Evolutionary conservation across 2,888 invertebrate species (phyloP).

Genomic region (Caenorhabditis sp.): DNA sequence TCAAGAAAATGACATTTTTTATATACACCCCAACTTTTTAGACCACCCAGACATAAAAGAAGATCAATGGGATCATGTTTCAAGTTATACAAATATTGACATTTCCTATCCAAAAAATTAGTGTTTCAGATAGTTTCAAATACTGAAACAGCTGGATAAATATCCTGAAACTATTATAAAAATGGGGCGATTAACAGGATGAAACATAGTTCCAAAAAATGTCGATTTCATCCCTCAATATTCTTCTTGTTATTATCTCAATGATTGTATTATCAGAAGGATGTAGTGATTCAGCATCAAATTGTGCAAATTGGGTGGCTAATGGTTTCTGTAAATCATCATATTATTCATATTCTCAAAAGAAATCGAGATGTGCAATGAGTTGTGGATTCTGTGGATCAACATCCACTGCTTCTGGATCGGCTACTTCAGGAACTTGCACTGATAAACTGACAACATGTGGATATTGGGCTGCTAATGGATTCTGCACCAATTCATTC

Average conservation of each 20-base stretch:
- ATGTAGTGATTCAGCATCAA: neutral
- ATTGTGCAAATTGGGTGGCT: neutral
- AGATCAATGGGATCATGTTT: too few relatives aligned
- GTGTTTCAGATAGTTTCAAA: too few relatives aligned
- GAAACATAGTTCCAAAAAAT: neutral
- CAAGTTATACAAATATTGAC: neutral
- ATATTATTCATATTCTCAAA: neutral
- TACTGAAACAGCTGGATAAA: neutral
- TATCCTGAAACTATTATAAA: neutral
- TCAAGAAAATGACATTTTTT: neutral
- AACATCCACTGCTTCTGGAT: neutral
- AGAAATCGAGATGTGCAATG: neutral
- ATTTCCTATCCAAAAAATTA: too few relatives aligned
- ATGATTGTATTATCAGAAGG: neutral
- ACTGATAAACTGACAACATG: neutral
- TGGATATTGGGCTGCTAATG: neutral
- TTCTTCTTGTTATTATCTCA: neutral
- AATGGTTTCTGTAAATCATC: neutral
- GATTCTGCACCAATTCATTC: neutral
- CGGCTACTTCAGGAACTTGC: neutral
- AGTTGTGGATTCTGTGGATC: neutral
- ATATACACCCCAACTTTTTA: too few relatives aligned
- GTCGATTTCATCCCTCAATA: neutral
- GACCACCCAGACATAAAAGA: too few relatives aligned
- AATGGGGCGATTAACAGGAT: neutral